Conservation (phyloP, 2,797 vertebrate species). For the Erpetoichthys calabaricus region DNA sequence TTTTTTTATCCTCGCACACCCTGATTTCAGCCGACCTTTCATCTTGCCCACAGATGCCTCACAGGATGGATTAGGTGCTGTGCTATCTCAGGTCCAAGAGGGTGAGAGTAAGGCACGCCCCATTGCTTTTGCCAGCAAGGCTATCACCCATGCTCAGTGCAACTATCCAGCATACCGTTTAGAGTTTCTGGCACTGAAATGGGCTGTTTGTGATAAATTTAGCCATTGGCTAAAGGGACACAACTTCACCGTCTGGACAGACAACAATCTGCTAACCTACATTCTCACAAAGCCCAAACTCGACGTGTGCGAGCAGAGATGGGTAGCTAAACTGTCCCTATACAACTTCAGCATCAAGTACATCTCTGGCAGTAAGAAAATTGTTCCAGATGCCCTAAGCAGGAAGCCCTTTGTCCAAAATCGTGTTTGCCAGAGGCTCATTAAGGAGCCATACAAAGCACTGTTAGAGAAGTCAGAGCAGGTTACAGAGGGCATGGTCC, state of each 20-base stretch:
- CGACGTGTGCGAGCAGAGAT: conserved; percentile 16
- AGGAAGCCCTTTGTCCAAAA: no score
- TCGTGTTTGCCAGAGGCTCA: no score
- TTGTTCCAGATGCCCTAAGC: no score
- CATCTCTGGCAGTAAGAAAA: no score
- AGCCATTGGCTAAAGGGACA: conserved; percentile 19
- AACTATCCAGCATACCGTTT: conserved; percentile 12
- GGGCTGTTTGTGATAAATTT: conserved; percentile 18
- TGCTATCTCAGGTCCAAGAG: conserved; percentile 1
- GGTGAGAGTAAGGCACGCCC: conserved; percentile 6
- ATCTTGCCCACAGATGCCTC: conserved; percentile 18
- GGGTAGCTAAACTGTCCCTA: no score
- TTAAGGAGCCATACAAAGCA: no score
- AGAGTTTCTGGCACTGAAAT: conserved; percentile 17
- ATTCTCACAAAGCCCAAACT: conserved; percentile 15
- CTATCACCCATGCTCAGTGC: no score
- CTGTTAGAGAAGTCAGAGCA: no score
- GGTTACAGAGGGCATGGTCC: no score
- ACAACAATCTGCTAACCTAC: conserved; percentile 14
- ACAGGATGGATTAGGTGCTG: conserved; percentile 4
- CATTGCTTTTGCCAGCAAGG: conserved; percentile 7
- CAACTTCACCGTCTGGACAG: conserved; percentile 13
- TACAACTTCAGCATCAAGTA: no score
- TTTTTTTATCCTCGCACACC: conserved; percentile 14
- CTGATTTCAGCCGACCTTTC: conserved; percentile 10